These are phyloP conservation scores for Urocyon cinereoargenteus DNA, from an alignment of 2,797 vertebrate genomes.

Conservation along the genomic window DNA sequence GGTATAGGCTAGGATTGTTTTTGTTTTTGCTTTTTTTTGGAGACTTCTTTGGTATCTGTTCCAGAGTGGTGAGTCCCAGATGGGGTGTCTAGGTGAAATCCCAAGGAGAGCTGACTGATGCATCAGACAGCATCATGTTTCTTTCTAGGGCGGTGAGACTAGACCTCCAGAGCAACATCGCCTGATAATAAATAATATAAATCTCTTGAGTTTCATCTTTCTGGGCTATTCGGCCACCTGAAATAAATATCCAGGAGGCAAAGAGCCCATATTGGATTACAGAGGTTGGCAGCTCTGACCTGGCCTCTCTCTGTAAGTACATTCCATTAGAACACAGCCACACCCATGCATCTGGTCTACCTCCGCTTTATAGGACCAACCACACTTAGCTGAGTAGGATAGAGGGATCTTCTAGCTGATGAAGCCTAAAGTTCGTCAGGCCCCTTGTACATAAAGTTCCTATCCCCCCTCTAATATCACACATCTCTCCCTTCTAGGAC, in stretches of 20 bases:
- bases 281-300: not conserved
- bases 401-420: not conserved
- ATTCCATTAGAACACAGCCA: not conserved
- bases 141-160: not conserved
- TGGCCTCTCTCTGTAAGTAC: not conserved
- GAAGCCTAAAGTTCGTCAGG: not conserved
- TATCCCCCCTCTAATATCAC: not conserved
- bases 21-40: not conserved
- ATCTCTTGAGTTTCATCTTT: conserved; percentile 30
- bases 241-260: not conserved
- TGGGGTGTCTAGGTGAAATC: not conserved
- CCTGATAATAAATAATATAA: not conserved
- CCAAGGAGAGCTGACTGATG: not conserved
- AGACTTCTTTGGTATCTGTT: not conserved
- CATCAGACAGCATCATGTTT: not conserved
- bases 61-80: not conserved
- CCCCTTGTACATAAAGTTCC: not conserved
- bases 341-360: not conserved
- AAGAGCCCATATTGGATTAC: not conserved
- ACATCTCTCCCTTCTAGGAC: not conserved
- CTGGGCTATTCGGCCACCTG: not conserved
- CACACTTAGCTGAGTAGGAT: not conserved
- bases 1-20: not conserved
- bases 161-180: not conserved
- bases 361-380: not conserved